A percentile compares a stretch with the other conserved stretches of the same genome.
phyloP scores from a whole-genome alignment of 2,797 vertebrate genomes.

The Myotis findleyi region DNA sequence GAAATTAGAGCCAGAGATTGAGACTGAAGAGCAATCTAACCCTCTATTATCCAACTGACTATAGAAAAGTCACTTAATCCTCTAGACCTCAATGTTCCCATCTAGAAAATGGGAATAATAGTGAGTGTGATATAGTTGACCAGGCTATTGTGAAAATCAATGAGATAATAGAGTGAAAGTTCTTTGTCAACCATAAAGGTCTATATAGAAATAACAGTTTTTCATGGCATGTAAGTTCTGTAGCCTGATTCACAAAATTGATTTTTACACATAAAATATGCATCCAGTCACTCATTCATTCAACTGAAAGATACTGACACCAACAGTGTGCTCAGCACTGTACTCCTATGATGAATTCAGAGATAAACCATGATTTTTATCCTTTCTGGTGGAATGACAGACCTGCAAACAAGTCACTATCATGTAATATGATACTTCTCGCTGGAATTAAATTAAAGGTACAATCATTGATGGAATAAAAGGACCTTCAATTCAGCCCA shows the following conservation, averaged over 20 bases:
- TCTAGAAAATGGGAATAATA: conserved; percentile 12
- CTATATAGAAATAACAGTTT: not conserved
- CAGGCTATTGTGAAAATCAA: not conserved
- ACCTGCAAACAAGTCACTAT: not conserved
- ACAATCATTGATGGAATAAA: not conserved
- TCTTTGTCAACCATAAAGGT: conserved; percentile 19
- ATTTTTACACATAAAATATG: not conserved
- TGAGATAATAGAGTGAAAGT: not conserved
- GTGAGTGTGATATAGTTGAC: not conserved
- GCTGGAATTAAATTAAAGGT: conserved; percentile 34
- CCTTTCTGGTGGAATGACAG: not conserved
- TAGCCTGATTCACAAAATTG: not conserved
- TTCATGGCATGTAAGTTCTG: not conserved
- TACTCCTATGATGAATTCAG: not conserved
- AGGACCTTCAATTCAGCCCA: not conserved
- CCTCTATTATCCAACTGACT: not conserved
- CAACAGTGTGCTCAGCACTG: not conserved
- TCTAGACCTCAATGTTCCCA: not conserved
- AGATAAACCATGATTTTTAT: not conserved
- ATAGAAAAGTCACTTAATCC: conserved; percentile 23
- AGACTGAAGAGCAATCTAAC: not conserved
- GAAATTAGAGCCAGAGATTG: not conserved
- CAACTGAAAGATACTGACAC: not conserved
- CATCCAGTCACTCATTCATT: not conserved
- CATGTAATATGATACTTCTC: not conserved